Percentiles rank a stretch among this genome's conserved stretches.
Evolutionary conservation across 2,797 vertebrate genomes (phyloP).

Genomic region (Sciaenops ocellatus): DNA sequence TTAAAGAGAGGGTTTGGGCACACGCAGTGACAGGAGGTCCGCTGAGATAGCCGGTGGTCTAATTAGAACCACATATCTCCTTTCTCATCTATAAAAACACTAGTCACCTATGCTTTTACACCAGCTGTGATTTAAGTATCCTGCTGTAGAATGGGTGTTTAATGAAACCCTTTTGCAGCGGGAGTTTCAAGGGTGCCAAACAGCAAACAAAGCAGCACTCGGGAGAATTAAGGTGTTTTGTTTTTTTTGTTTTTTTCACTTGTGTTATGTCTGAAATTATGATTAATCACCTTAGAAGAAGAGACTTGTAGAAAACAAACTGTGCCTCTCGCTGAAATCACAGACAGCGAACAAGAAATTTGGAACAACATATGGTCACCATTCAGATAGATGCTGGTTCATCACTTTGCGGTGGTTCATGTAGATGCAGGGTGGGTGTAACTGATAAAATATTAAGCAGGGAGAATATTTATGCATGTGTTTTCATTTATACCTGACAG

Average conservation of each 20-base stretch:
- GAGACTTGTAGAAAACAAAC: constrained; percentile 48
- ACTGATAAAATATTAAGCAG: constrained; percentile 74
- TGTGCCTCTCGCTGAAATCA: constrained; percentile 37
- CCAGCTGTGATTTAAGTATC: constrained; percentile 63
- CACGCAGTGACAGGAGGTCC: constrained; percentile 74
- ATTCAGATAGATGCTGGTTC: constrained; percentile 66
- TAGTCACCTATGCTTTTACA: constrained; percentile 60
- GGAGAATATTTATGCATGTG: constrained; percentile 73
- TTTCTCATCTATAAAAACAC: constrained; percentile 68
- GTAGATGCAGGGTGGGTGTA: constrained; percentile 44
- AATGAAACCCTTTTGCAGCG: constrained; percentile 42
- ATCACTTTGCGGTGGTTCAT: constrained; percentile 66
- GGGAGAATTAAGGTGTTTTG: constrained; percentile 48
- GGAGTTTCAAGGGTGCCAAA: constrained; percentile 50
- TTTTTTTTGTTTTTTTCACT: constrained; percentile 10
- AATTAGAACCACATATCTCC: constrained; percentile 80
- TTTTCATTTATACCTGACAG: constrained; percentile 75
- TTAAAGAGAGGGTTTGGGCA: constrained; percentile 74
- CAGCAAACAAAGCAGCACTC: constrained; percentile 66
- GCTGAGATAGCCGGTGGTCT: constrained; percentile 77
- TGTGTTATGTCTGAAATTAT: constrained; percentile 65
- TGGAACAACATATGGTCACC: constrained; percentile 70
- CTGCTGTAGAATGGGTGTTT: constrained; percentile 53
- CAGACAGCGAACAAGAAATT: constrained; percentile 55
- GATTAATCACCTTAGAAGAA: constrained; percentile 74